Evolutionary conservation across 2,797 vertebrate species (phyloP).

Genomic region (Calcarius lapponicus): DNA sequence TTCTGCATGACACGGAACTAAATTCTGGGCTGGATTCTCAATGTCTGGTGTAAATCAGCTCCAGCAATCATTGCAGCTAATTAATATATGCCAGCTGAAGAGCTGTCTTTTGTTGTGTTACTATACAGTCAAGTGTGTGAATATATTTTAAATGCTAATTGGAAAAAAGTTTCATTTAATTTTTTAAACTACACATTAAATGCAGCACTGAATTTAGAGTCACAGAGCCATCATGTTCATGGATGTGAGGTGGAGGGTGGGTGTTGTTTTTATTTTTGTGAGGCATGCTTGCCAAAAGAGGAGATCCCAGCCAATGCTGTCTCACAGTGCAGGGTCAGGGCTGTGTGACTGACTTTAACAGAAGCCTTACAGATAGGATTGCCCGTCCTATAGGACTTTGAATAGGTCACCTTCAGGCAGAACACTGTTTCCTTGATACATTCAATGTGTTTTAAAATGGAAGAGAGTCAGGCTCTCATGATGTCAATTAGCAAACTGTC

Average conservation of each 20-base stretch:
- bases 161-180: conserved; percentile 30
- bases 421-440: not conserved
- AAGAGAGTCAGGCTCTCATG: not conserved
- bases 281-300: not conserved
- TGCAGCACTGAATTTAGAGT: conserved; percentile 1
- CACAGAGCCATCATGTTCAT: not conserved
- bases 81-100: conserved; percentile 34
- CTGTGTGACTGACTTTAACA: conserved; percentile 38
- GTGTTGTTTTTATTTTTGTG: conserved; percentile 24
- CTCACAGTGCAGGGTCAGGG: not conserved
- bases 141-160: not conserved
- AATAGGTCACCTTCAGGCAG: not conserved
- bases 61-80: not conserved
- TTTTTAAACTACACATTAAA: conserved; percentile 12
- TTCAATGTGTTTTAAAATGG: not conserved
- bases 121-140: conserved; percentile 15
- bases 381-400: not conserved
- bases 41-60: conserved; percentile 22
- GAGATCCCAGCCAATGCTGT: not conserved
- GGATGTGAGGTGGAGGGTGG: not conserved
- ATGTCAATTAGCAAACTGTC: not conserved
- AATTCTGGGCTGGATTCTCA: conserved; percentile 37
- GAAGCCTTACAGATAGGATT: conserved; percentile 30
- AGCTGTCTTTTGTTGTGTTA: conserved; percentile 23
- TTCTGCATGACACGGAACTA: not conserved